Evolutionary conservation across 1,140 invertebrate genomes (phyloP).

Genomic region (Prorops nasuta): DNA sequence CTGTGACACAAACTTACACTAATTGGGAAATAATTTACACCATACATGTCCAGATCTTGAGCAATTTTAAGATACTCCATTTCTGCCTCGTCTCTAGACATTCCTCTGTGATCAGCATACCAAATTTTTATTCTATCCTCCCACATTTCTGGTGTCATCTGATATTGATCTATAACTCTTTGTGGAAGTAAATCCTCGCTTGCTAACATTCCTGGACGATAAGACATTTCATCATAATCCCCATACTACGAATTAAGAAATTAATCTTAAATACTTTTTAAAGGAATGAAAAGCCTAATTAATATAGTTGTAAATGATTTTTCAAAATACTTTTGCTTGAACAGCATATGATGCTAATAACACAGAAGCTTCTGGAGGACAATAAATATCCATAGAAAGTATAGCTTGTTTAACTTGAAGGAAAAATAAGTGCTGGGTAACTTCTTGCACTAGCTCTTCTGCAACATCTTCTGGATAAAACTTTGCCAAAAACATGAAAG

Average conservation of each 20-base stretch:
- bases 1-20: conserved; percentile 68
- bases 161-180: conserved; percentile 95
- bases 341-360: conserved; percentile 96
- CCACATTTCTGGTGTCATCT: conserved; percentile 99
- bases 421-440: conserved; percentile 95
- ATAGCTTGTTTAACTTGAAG: conserved; percentile 98
- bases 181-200: conserved; percentile 91
- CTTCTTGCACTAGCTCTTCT: conserved; percentile 96
- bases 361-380: conserved; percentile 97
- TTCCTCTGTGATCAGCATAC: conserved; percentile 85
- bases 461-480: conserved; percentile 99
- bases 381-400: conserved; percentile 97
- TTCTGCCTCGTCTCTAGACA: conserved; percentile 95
- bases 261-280: too few species aligned
- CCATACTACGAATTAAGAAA: conserved; percentile 68
- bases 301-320: too few species aligned
- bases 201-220: conserved; percentile 87
- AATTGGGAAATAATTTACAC: conserved; percentile 97
- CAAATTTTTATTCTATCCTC: conserved; percentile 94
- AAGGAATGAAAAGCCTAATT: conserved; percentile 11
- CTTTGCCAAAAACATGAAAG: conserved; percentile 95
- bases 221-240: conserved; percentile 87
- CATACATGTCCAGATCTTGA: conserved; percentile 99
- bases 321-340: conserved; percentile 75
- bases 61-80: conserved; percentile 99